Evolutionary conservation across 1,140 invertebrate genomes (phyloP).

Genomic region (Venustaconcha ellipsiformis): DNA sequence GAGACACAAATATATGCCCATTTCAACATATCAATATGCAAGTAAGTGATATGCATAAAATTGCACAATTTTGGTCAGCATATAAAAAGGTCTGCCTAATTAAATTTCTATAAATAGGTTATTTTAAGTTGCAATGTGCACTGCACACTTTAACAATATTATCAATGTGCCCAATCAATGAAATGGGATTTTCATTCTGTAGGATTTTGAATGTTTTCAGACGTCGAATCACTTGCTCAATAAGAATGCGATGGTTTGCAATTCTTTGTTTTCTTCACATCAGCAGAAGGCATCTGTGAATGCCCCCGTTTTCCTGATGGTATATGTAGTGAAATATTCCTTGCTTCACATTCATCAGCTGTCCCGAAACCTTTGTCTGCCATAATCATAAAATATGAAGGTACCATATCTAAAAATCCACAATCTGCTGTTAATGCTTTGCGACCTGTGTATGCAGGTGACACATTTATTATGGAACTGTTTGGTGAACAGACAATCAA

Average conservation of each 20-base stretch:
- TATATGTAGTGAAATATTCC: conserved; percentile 14
- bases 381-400: conserved; percentile 16
- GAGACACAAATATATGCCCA: neutral
- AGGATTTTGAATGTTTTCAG: conserved; percentile 28
- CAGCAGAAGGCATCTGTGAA: conserved; percentile 15
- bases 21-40: neutral
- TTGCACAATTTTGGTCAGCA: neutral
- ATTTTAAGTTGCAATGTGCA: conserved; percentile 17
- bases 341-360: conserved; percentile 5
- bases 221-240: conserved; percentile 22
- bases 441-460: conserved; percentile 9
- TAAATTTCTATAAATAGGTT: conserved; percentile 14
- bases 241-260: conserved; percentile 18
- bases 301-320: conserved; percentile 22
- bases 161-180: conserved; percentile 13
- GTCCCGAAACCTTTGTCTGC: conserved; percentile 29
- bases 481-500: conserved; percentile 19
- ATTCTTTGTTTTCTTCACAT: conserved; percentile 23
- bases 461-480: conserved; percentile 15
- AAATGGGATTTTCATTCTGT: conserved; percentile 13
- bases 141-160: conserved; percentile 11
- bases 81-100: no score
- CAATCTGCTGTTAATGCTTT: conserved; percentile 23
- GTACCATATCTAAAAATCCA: conserved; percentile 16
- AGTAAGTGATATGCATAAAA: neutral